Evolutionary conservation across 2,888 invertebrate genomes (phyloP).

Genomic region (Agelastica alni): DNA sequence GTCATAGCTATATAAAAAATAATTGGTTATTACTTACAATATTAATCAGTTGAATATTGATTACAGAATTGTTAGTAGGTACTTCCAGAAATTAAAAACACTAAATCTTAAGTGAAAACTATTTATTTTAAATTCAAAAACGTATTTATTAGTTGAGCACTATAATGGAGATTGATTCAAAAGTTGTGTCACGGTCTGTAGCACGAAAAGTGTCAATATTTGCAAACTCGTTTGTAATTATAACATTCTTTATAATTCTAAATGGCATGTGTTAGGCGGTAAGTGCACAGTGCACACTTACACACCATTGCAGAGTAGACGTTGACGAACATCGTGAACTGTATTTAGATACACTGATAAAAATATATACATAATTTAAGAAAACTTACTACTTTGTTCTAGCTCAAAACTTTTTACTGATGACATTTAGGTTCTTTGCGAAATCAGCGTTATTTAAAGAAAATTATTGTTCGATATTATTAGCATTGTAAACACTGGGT

Average conservation of each 20-base stretch:
- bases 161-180: background rate
- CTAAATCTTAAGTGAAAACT: too few species aligned
- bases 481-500: too few species aligned
- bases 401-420: too few species aligned
- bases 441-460: too few species aligned
- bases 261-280: constrained; percentile 33
- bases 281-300: constrained; percentile 25
- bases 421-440: too few species aligned
- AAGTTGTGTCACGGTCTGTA: constrained; percentile 12
- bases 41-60: too few species aligned
- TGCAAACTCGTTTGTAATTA: constrained; percentile 38
- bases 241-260: constrained; percentile 34
- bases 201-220: constrained; percentile 33
- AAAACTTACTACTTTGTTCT: too few species aligned
- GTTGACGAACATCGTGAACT: background rate
- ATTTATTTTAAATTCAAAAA: background rate
- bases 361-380: constrained; percentile 24
- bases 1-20: too few species aligned
- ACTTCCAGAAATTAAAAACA: too few species aligned
- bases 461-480: too few species aligned
- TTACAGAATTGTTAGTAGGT: too few species aligned
- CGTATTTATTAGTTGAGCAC: background rate
- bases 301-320: background rate
- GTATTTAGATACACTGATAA: constrained; percentile 1
- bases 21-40: too few species aligned